Evolutionary conservation across 2,797 vertebrate genomes (phyloP).

Genomic region (Rhinophrynus dorsalis): DNA sequence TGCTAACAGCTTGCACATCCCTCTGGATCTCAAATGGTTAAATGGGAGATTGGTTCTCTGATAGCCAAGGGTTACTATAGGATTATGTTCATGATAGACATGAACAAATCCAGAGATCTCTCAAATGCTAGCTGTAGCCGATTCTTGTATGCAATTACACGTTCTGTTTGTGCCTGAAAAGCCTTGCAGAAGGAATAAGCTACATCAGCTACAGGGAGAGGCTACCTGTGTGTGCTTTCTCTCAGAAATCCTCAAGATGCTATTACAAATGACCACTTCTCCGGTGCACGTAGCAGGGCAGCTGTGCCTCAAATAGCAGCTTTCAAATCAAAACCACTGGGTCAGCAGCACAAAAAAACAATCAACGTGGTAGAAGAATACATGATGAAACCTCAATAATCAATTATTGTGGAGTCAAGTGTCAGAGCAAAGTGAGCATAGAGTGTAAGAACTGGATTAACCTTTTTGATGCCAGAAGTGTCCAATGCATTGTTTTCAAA

Average conservation of each 20-base stretch:
- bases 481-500: too few species aligned
- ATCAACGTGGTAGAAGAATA: slow-evolving; percentile 10
- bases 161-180: slow-evolving; percentile 23
- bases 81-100: too few species aligned
- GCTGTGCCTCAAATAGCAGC: slow-evolving; percentile 29
- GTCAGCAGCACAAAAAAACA: slow-evolving; percentile 38
- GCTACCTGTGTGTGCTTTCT: slow-evolving; percentile 28
- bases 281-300: slow-evolving; percentile 5
- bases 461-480: too few species aligned
- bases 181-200: slow-evolving; percentile 17
- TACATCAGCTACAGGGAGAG: slow-evolving; percentile 13
- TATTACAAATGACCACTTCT: slow-evolving; percentile 31
- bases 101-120: too few species aligned
- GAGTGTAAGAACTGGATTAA: background rate
- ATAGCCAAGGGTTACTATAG: too few species aligned
- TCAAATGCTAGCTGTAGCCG: slow-evolving; percentile 11
- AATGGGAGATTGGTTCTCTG: too few species aligned
- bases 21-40: too few species aligned
- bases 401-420: slow-evolving; percentile 28
- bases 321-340: slow-evolving; percentile 31
- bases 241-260: slow-evolving; percentile 33
- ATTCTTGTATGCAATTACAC: slow-evolving; percentile 9
- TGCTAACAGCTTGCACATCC: too few species aligned
- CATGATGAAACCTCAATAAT: slow-evolving; percentile 30
- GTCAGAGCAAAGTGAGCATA: background rate